phyloP scores from a whole-genome alignment of 2,113 vertebrate species.

The Vombatus ursinus region DNA sequence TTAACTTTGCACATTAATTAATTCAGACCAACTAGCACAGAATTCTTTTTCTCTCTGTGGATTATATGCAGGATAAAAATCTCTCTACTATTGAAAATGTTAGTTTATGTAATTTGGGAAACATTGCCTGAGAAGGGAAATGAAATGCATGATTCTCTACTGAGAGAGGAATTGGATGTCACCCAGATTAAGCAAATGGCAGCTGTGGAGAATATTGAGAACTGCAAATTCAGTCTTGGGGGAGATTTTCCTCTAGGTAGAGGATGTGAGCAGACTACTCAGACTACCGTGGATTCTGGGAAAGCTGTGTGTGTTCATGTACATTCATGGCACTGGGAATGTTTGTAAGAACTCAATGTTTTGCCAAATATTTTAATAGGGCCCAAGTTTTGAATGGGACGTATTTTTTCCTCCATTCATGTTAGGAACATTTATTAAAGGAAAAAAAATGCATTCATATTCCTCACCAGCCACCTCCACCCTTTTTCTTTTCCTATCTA shows the following conservation, averaged over 20 bases:
- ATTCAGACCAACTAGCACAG: not conserved
- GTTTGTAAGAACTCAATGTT: not conserved
- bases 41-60: not conserved
- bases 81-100: not conserved
- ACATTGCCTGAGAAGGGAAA: slow-evolving; percentile 17
- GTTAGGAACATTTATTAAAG: slow-evolving; percentile 23
- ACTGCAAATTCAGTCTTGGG: not conserved
- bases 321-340: not conserved
- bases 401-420: slow-evolving; percentile 2
- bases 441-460: slow-evolving; percentile 10
- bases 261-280: slow-evolving; percentile 6
- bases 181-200: slow-evolving; percentile 60
- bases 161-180: not conserved
- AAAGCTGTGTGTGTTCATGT: slow-evolving; percentile 16
- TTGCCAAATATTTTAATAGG: slow-evolving; percentile 57
- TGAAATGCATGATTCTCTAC: not conserved
- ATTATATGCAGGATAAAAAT: not conserved
- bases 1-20: slow-evolving; percentile 18
- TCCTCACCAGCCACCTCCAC: not conserved
- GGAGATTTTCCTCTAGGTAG: slow-evolving; percentile 21
- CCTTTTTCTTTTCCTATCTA: not conserved
- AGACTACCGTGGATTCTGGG: not conserved
- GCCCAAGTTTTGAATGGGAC: slow-evolving; percentile 35
- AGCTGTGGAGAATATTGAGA: not conserved
- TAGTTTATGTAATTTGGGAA: slow-evolving; percentile 47